phyloP scores from a whole-genome alignment of 2,888 invertebrate genomes.

The Xestia sexstrigata region DNA sequence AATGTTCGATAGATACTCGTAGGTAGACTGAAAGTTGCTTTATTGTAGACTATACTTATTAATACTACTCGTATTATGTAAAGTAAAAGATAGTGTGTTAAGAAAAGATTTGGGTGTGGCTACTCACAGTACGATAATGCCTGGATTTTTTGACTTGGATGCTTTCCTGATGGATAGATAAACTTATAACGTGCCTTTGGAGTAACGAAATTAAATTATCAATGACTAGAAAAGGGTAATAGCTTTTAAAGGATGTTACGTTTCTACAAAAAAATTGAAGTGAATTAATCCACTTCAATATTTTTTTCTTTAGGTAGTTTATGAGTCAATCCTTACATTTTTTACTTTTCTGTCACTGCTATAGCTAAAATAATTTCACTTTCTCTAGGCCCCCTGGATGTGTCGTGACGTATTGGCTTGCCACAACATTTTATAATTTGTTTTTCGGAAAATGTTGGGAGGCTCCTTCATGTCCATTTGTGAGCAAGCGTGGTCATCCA shows the following conservation, averaged over 20 bases:
- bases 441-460: background rate
- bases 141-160: background rate
- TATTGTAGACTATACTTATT: background rate
- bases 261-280: background rate
- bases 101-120: background rate
- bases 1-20: background rate
- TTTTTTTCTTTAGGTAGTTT: no score
- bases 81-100: background rate
- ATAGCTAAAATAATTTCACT: background rate
- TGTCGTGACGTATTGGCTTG: background rate
- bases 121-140: background rate
- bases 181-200: no score
- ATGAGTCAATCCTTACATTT: background rate
- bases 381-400: background rate
- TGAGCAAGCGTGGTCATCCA: background rate
- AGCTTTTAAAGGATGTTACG: background rate
- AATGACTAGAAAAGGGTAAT: background rate
- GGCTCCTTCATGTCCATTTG: background rate
- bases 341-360: background rate
- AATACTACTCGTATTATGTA: background rate
- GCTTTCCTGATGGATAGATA: no score
- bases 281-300: no score
- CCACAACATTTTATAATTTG: no score
- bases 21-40: no score
- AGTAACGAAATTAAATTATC: no score